Conservation (phyloP, 2,797 vertebrate genomes). For the Catharus ustulatus region DNA sequence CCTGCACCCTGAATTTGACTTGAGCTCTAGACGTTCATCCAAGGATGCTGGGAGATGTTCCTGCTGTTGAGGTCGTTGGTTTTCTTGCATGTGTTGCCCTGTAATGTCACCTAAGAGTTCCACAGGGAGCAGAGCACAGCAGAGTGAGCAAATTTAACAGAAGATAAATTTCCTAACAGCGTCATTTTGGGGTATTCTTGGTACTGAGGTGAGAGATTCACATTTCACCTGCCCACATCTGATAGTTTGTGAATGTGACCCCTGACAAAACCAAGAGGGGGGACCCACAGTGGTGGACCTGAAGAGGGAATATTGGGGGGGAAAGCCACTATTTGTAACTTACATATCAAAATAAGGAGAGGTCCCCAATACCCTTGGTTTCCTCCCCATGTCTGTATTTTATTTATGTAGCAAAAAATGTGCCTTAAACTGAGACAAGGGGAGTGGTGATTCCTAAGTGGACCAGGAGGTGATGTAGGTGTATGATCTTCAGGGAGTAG, state of each 20-base stretch:
- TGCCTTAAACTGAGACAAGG: background rate
- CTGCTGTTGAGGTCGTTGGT: background rate
- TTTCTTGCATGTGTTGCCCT: background rate
- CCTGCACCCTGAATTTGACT: background rate
- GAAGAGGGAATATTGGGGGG: rapidly evolving
- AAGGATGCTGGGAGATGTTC: background rate
- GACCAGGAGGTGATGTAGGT: background rate
- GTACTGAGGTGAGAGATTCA: background rate
- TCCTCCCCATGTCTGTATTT: background rate
- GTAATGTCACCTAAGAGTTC: background rate
- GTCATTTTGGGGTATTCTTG: background rate
- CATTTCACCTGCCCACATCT: background rate
- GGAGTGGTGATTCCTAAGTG: background rate
- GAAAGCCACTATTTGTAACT: background rate
- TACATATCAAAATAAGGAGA: background rate
- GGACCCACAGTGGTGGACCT: background rate
- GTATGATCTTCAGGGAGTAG: background rate
- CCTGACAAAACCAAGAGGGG: background rate
- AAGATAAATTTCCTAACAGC: background rate
- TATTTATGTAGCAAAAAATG: background rate
- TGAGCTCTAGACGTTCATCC: background rate
- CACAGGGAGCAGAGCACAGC: background rate
- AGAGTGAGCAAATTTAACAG: background rate
- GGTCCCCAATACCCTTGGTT: background rate
- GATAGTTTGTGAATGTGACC: background rate